phyloP scores from a whole-genome alignment of 2,888 invertebrate species.

The Orthonevra nobilis region DNA sequence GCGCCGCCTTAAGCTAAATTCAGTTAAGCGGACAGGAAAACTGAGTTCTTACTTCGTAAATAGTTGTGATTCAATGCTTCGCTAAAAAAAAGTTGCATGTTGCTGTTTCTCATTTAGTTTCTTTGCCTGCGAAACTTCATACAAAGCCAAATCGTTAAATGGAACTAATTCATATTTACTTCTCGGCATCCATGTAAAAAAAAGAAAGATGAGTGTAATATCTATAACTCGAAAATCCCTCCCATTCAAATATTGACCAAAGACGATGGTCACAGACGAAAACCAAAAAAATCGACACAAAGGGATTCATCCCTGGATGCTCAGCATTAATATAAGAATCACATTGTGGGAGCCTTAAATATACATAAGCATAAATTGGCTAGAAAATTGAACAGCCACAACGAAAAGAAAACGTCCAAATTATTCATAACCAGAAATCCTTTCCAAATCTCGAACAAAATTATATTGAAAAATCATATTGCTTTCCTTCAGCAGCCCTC shows the following conservation, averaged over 20 bases:
- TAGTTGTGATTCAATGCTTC: too few relatives aligned
- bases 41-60: too few relatives aligned
- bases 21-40: too few relatives aligned
- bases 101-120: too few relatives aligned
- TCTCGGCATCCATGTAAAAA: too few relatives aligned
- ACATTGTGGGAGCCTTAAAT: conserved; percentile 55
- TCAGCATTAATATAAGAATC: conserved; percentile 37
- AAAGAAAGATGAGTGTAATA: too few relatives aligned
- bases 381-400: conserved; percentile 60
- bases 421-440: conserved; percentile 66
- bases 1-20: too few relatives aligned
- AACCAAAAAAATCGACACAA: conserved; percentile 7
- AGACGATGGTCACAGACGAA: conserved; percentile 4
- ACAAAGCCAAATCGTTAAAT: too few relatives aligned
- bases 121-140: too few relatives aligned
- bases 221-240: conserved; percentile 12
- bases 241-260: conserved; percentile 23
- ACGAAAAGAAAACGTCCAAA: conserved; percentile 44
- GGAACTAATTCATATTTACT: too few relatives aligned
- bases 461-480: conserved; percentile 69
- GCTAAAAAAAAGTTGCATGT: too few relatives aligned
- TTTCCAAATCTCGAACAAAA: conserved; percentile 58
- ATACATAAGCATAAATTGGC: conserved; percentile 66
- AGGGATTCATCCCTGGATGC: conserved; percentile 16
- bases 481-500: conserved; percentile 19